Conservation (phyloP, 1,140 invertebrate species). For the Bursaphelenchus mucronatus region DNA sequence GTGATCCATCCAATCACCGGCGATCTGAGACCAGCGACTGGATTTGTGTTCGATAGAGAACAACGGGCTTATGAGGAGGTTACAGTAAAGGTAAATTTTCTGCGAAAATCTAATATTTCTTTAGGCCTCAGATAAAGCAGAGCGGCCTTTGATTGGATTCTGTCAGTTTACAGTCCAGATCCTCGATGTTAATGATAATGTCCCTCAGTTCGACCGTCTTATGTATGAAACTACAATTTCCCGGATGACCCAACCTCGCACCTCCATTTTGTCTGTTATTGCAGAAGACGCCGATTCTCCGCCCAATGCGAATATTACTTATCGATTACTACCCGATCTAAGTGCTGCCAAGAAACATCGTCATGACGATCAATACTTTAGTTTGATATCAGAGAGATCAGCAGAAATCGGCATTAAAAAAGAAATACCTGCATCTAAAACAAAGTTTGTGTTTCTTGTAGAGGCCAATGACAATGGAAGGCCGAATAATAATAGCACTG, state of each 20-base stretch:
- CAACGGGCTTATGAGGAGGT: constrained; percentile 49
- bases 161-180: constrained; percentile 57
- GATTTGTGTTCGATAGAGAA: constrained; percentile 57
- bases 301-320: constrained; percentile 51
- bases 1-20: constrained; percentile 52
- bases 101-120: neutral
- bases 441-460: constrained; percentile 44
- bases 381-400: constrained; percentile 27
- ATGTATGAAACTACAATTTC: constrained; percentile 51
- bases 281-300: constrained; percentile 52
- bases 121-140: constrained; percentile 53
- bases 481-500: constrained; percentile 36
- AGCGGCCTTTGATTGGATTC: constrained; percentile 57
- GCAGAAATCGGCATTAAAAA: constrained; percentile 48
- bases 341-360: constrained; percentile 40
- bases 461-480: constrained; percentile 55
- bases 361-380: constrained; percentile 42
- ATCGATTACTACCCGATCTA: constrained; percentile 41
- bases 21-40: constrained; percentile 48
- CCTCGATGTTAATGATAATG: constrained; percentile 54
- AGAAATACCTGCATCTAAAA: constrained; percentile 32
- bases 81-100: constrained; percentile 45
- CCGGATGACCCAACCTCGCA: constrained; percentile 26
- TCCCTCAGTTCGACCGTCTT: constrained; percentile 48
- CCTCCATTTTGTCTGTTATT: constrained; percentile 49